Conservation (phyloP, 1,140 invertebrate genomes). For the Mycetomoellerius zeteki region DNA sequence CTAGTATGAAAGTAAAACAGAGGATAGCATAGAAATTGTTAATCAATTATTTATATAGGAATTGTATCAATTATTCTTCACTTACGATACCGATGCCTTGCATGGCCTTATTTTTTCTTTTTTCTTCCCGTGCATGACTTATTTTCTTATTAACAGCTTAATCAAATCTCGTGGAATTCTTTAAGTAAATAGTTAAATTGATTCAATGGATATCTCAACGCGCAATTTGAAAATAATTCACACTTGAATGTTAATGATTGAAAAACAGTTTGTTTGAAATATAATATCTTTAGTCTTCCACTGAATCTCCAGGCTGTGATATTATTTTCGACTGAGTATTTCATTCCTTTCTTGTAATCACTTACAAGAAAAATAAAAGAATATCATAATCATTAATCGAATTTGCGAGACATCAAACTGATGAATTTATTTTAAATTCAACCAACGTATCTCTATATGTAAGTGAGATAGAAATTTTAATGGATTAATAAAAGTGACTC, state of each 20-base stretch:
- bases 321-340: conserved; percentile 71
- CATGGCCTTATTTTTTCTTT: background rate
- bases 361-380: conserved; percentile 30
- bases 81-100: background rate
- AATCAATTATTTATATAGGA: background rate
- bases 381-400: conserved; percentile 19
- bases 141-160: conserved; percentile 12
- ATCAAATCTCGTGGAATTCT: background rate
- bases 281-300: conserved; percentile 71
- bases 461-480: conserved; percentile 21
- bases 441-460: conserved; percentile 16
- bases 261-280: conserved; percentile 23
- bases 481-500: conserved; percentile 33
- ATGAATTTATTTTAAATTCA: conserved; percentile 35
- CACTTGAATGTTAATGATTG: background rate
- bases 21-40: conserved; percentile 23
- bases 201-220: background rate
- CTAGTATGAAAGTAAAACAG: conserved; percentile 18
- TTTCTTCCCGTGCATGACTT: background rate
- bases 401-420: conserved; percentile 25
- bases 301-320: conserved; percentile 73
- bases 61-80: conserved; percentile 21
- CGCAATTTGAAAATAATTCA: conserved; percentile 7
- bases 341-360: conserved; percentile 65
- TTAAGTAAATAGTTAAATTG: conserved; percentile 1